Percentiles rank a stretch among this genome's conserved stretches.
Conservation (phyloP, 2,888 invertebrate species). For the Calliphora vomitoria region DNA sequence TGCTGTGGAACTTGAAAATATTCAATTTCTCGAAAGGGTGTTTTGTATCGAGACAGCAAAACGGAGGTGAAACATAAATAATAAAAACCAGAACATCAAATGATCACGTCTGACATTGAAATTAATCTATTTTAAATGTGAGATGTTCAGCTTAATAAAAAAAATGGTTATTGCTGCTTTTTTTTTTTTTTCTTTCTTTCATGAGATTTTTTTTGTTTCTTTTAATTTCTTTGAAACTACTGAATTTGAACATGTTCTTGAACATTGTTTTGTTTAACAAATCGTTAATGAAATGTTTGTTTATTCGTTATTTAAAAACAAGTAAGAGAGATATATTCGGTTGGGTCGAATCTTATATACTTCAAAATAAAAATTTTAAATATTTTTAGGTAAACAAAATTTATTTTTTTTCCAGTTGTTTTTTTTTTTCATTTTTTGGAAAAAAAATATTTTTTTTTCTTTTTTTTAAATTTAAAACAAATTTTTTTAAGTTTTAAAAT, state of each 20-base stretch:
- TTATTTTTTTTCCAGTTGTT: too few relatives aligned
- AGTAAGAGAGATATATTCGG: too few relatives aligned
- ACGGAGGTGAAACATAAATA: background rate
- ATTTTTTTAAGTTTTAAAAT: too few relatives aligned
- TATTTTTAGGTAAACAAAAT: too few relatives aligned
- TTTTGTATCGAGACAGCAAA: slow-evolving; percentile 9
- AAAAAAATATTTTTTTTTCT: too few relatives aligned
- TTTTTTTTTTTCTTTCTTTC: slow-evolving; percentile 15
- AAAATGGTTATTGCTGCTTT: background rate
- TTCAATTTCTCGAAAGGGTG: slow-evolving; percentile 17
- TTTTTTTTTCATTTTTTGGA: too few relatives aligned
- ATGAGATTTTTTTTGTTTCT: slow-evolving; percentile 12
- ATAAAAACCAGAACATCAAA: slow-evolving; percentile 41
- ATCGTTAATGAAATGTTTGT: background rate
- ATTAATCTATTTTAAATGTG: slow-evolving; percentile 70
- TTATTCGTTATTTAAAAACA: background rate
- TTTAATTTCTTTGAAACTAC: slow-evolving; percentile 29
- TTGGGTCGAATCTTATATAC: too few relatives aligned
- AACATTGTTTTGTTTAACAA: background rate
- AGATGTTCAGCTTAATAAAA: slow-evolving; percentile 28
- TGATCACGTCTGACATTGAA: slow-evolving; percentile 72
- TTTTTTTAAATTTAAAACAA: too few relatives aligned
- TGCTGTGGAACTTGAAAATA: slow-evolving; percentile 18
- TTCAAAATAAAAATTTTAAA: too few relatives aligned
- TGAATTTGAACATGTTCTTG: slow-evolving; percentile 13